Percentiles rank a stretch among this genome's conserved stretches.
Evolutionary conservation across 1,140 invertebrate genomes (phyloP).

Genomic region (Lordiphosa mommai): DNA sequence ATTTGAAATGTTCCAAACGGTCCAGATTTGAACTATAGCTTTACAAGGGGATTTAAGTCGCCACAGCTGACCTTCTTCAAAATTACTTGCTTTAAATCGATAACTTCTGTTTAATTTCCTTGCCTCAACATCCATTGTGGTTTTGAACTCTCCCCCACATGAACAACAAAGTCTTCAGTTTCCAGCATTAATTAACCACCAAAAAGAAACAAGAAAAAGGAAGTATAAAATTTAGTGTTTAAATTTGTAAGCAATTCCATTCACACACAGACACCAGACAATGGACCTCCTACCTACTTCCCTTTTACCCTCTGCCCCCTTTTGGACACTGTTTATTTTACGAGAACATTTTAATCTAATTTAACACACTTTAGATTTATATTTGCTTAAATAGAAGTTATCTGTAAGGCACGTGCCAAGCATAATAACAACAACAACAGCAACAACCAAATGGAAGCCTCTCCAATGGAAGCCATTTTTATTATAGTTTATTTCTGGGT

Average conservation of each 20-base stretch:
- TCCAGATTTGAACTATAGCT: no score
- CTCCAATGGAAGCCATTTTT: conserved; percentile 46
- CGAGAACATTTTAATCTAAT: conserved; percentile 77
- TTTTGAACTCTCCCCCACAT: neutral
- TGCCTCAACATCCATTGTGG: conserved; percentile 1
- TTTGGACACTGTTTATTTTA: conserved; percentile 52
- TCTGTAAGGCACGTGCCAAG: conserved; percentile 64
- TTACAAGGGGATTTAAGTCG: no score
- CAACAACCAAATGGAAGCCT: conserved; percentile 23
- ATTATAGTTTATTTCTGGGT: conserved; percentile 67
- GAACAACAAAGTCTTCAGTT: conserved; percentile 42
- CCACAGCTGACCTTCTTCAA: neutral
- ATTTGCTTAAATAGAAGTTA: conserved; percentile 77
- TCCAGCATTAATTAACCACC: conserved; percentile 50
- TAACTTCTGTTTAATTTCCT: neutral
- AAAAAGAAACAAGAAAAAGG: conserved; percentile 3
- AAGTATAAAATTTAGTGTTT: conserved; percentile 11
- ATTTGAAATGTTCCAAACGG: no score
- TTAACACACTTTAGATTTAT: conserved; percentile 77
- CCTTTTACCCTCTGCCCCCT: neutral
- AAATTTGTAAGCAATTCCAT: conserved; percentile 26
- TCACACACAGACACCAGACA: neutral
- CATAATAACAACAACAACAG: conserved; percentile 40
- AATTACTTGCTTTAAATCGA: neutral
- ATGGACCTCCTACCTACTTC: neutral